phyloP scores from a whole-genome alignment of 2,113 vertebrate genomes.

The Channa argus region DNA sequence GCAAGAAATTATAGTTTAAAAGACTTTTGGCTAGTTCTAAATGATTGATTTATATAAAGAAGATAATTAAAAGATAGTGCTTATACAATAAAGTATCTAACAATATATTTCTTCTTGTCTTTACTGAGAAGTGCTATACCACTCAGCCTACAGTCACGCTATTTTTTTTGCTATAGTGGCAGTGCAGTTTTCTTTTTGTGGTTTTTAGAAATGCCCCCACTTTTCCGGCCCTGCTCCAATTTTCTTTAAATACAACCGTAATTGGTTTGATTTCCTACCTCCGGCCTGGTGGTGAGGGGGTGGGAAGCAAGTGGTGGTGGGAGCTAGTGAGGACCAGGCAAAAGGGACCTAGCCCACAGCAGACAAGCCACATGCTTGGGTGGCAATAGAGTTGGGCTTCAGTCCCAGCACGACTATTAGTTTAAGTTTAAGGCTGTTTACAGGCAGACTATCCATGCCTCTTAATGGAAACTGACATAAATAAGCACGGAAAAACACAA shows the following conservation, averaged over 20 bases:
- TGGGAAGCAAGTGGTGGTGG: neutral
- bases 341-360: slow-evolving; percentile 66
- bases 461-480: slow-evolving; percentile 64
- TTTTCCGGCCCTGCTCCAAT: slow-evolving; percentile 82
- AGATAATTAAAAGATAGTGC: neutral
- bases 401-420: slow-evolving; percentile 41
- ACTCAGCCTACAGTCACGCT: slow-evolving; percentile 27
- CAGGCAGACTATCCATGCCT: slow-evolving; percentile 64
- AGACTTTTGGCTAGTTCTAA: neutral
- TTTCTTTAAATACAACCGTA: slow-evolving; percentile 84
- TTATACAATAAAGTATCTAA: slow-evolving; percentile 14
- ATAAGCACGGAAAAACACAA: slow-evolving; percentile 41
- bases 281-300: slow-evolving; percentile 66
- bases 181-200: slow-evolving; percentile 74
- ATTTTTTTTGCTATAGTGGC: slow-evolving; percentile 58
- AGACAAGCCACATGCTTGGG: slow-evolving; percentile 65
- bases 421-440: slow-evolving; percentile 73
- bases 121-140: slow-evolving; percentile 26
- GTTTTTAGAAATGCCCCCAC: slow-evolving; percentile 78
- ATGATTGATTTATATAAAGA: slow-evolving; percentile 31
- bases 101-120: slow-evolving; percentile 15
- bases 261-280: slow-evolving; percentile 85
- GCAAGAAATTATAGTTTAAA: neutral
- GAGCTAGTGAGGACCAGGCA: slow-evolving; percentile 48
- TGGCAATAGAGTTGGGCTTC: slow-evolving; percentile 68